These are phyloP conservation scores for Chloebia gouldiae DNA, from an alignment of 2,113 vertebrate species.

Conservation along the genomic window DNA sequence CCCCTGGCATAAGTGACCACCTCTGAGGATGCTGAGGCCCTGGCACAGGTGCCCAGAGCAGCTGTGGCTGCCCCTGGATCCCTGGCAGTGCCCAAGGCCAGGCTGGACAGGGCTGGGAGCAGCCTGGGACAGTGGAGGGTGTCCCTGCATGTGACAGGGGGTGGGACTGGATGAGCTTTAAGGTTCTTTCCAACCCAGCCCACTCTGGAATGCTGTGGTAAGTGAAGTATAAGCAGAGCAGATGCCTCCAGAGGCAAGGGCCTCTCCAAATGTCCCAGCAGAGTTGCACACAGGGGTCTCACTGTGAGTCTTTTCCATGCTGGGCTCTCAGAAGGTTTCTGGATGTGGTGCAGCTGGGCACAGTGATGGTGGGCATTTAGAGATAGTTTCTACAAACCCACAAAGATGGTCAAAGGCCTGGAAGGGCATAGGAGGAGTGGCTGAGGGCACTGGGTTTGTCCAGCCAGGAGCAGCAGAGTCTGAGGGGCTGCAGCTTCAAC, in stretches of 20 bases:
- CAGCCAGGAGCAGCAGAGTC: background rate
- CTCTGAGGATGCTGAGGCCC: background rate
- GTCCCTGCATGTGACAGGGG: background rate
- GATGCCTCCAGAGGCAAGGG: background rate
- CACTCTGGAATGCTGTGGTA: fast-evolving
- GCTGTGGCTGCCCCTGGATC: background rate
- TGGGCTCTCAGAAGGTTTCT: background rate
- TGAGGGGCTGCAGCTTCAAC: background rate
- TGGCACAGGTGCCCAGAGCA: background rate
- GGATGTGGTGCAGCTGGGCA: background rate
- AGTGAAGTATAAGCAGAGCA: background rate
- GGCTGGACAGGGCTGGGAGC: fast-evolving
- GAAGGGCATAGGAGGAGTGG: background rate
- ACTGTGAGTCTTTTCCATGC: background rate
- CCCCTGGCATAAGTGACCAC: background rate
- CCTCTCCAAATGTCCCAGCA: background rate
- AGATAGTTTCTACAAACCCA: background rate
- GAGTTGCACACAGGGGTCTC: background rate
- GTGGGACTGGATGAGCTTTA: fast-evolving
- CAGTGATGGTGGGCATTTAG: background rate
- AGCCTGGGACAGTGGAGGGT: fast-evolving
- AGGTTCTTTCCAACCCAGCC: background rate
- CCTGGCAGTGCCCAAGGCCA: background rate
- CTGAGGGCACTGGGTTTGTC: background rate
- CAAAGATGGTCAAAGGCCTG: background rate